Percentiles rank a stretch among this genome's conserved stretches.
Conservation (phyloP, 1,140 invertebrate genomes). For the Drosophila cardini region DNA sequence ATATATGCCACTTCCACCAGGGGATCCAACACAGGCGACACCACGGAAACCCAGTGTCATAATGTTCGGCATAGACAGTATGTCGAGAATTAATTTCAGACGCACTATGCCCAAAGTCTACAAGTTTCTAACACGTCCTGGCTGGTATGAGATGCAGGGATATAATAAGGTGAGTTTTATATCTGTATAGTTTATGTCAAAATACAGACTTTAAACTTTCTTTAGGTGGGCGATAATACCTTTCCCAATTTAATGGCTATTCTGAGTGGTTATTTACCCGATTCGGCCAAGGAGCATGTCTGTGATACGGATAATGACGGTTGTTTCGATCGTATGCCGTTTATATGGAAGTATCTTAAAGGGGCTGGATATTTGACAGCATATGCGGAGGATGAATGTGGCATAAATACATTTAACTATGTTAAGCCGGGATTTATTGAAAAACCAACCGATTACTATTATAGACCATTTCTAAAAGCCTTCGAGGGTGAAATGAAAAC, state of each 20-base stretch:
- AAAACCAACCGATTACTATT: conserved; percentile 93
- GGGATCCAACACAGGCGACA: background rate
- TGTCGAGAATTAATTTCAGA: conserved; percentile 83
- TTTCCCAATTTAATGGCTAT: conserved; percentile 93
- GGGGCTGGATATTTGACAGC: conserved; percentile 90
- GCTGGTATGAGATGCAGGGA: conserved; percentile 69
- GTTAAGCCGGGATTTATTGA: conserved; percentile 90
- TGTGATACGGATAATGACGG: conserved; percentile 85
- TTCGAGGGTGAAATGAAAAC: conserved; percentile 81
- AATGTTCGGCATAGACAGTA: conserved; percentile 71
- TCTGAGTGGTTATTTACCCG: conserved; percentile 87
- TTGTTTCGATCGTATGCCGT: conserved; percentile 88
- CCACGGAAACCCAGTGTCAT: conserved; percentile 64
- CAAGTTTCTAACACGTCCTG: conserved; percentile 40
- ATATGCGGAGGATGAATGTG: conserved; percentile 90
- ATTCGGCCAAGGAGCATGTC: conserved; percentile 80
- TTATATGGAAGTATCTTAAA: conserved; percentile 92
- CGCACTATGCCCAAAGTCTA: conserved; percentile 68
- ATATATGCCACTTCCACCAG: background rate
- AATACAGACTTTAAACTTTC: background rate
- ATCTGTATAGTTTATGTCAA: background rate
- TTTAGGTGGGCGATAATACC: conserved; percentile 90
- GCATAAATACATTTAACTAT: conserved; percentile 93
- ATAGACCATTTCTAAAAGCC: conserved; percentile 89
- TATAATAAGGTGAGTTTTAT: conserved; percentile 64